Evolutionary conservation across 2,113 vertebrate genomes (phyloP).

Genomic region (Trematocara zebra): DNA sequence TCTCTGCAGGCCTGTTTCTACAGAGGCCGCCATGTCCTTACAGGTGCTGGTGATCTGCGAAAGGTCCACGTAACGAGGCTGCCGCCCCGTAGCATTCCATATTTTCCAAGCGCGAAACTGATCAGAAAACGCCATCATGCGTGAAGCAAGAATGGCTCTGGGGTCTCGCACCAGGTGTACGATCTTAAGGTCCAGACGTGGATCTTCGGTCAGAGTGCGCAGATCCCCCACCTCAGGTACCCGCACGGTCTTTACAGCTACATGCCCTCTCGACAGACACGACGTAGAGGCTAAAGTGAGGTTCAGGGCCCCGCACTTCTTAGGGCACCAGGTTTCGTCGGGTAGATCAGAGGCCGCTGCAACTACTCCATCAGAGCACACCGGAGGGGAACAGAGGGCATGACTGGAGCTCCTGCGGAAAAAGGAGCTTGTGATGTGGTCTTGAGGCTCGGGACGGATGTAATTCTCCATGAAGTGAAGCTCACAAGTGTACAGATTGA

Average conservation of each 20-base stretch:
- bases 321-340: constrained; percentile 70
- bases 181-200: constrained; percentile 75
- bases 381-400: constrained; percentile 74
- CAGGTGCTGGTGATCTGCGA: constrained; percentile 72
- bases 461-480: constrained; percentile 77
- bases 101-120: constrained; percentile 76
- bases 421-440: constrained; percentile 69
- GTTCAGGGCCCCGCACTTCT: constrained; percentile 70
- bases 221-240: constrained; percentile 75
- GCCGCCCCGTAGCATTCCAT: constrained; percentile 75
- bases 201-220: constrained; percentile 73
- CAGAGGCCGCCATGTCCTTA: constrained; percentile 70
- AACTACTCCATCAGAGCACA: constrained; percentile 51
- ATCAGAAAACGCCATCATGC: constrained; percentile 71
- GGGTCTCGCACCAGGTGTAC: constrained; percentile 82
- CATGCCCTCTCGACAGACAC: constrained; percentile 58
- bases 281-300: constrained; percentile 70
- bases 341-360: neutral
- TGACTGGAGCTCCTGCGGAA: constrained; percentile 75
- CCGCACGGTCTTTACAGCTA: constrained; percentile 77
- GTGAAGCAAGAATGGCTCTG: constrained; percentile 75
- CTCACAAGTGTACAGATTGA: constrained; percentile 76
- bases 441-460: constrained; percentile 70
- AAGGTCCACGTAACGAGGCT: constrained; percentile 73
- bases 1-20: constrained; percentile 60